Conservation (phyloP, 2,888 invertebrate genomes). For the Apamea sordens region DNA sequence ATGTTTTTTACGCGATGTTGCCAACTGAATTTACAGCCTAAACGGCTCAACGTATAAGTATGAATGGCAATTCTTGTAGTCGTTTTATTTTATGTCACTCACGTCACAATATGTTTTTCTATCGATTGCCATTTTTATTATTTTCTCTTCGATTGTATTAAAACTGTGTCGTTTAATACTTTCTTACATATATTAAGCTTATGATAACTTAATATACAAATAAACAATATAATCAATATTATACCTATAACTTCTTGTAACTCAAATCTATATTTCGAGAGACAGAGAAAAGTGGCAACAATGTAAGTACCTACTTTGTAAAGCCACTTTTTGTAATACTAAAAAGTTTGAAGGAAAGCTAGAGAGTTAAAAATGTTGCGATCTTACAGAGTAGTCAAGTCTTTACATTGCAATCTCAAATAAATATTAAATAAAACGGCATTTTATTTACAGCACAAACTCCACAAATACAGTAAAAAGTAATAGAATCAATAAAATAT, state of each 20-base stretch:
- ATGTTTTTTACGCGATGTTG: conserved; percentile 48
- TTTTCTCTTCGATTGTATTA: background rate
- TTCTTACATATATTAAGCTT: background rate
- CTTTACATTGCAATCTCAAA: conserved; percentile 27
- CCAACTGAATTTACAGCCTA: conserved; percentile 44
- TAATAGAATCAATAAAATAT: conserved; percentile 70
- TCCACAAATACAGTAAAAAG: conserved; percentile 58
- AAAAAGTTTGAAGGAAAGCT: background rate
- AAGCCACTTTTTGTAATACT: conserved; percentile 1
- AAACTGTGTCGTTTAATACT: background rate
- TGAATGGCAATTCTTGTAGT: conserved; percentile 38
- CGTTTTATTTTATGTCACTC: conserved; percentile 29
- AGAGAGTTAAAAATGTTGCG: background rate
- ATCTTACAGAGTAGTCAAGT: conserved; percentile 1
- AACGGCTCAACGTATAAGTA: conserved; percentile 43
- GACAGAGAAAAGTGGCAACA: conserved; percentile 4
- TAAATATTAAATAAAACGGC: conserved; percentile 18
- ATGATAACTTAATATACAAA: background rate
- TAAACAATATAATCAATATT: background rate
- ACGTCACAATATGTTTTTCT: conserved; percentile 25
- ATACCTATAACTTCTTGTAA: background rate
- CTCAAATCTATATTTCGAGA: background rate
- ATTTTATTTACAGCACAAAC: conserved; percentile 37
- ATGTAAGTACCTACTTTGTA: background rate
- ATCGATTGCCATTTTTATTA: conserved; percentile 14